A percentile compares a stretch with the other conserved stretches of the same genome.
These are phyloP conservation scores for Parnassius mnemosyne DNA, from an alignment of 2,888 invertebrate genomes.

Conservation along the genomic window DNA sequence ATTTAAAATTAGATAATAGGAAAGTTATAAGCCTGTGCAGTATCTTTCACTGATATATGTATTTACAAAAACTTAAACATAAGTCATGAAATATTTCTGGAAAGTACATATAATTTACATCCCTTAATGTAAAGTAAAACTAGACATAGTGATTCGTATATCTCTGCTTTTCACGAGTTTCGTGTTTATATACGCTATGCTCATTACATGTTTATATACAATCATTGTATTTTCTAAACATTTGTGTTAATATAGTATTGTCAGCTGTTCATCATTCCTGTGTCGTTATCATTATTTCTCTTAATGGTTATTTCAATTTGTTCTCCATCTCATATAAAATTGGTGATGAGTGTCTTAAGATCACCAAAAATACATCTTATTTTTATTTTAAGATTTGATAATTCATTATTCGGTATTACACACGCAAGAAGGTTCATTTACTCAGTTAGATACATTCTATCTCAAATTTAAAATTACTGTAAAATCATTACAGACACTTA, in stretches of 20 bases:
- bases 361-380: neutral
- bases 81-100: slow-evolving; percentile 50
- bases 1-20: too few species aligned
- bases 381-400: neutral
- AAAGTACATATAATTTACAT: slow-evolving; percentile 69
- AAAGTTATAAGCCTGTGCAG: slow-evolving; percentile 17
- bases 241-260: slow-evolving; percentile 75
- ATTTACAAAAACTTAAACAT: slow-evolving; percentile 60
- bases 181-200: slow-evolving; percentile 41
- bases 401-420: neutral
- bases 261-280: slow-evolving; percentile 75
- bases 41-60: slow-evolving; percentile 34
- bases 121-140: slow-evolving; percentile 57
- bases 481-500: slow-evolving; percentile 42
- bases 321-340: slow-evolving; percentile 26
- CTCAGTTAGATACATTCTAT: neutral
- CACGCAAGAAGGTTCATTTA: neutral
- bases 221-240: slow-evolving; percentile 52
- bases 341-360: neutral
- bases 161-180: slow-evolving; percentile 55
- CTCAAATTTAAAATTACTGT: slow-evolving; percentile 20
- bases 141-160: slow-evolving; percentile 75
- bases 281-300: slow-evolving; percentile 43
- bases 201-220: slow-evolving; percentile 50
- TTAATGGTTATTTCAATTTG: slow-evolving; percentile 37